These are phyloP conservation scores for Berghia stephanieae DNA, from an alignment of 1,140 invertebrate species.

Conservation along the genomic window DNA sequence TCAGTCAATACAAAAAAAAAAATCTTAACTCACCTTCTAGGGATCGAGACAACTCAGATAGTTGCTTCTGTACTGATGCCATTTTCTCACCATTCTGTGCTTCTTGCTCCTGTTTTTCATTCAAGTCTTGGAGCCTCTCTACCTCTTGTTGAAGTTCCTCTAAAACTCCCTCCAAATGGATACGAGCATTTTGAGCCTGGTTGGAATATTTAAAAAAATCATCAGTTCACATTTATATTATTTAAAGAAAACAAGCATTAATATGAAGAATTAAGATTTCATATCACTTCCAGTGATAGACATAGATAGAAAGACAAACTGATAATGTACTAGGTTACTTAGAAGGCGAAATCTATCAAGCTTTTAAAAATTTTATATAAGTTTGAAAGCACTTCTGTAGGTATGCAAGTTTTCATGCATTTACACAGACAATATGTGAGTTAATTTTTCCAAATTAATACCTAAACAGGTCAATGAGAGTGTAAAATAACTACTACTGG, in stretches of 20 bases:
- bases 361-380: too few relatives aligned
- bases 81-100: slow-evolving; percentile 20
- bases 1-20: too few relatives aligned
- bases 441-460: too few relatives aligned
- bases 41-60: slow-evolving; percentile 33
- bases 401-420: too few relatives aligned
- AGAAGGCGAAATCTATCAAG: neutral
- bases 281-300: neutral
- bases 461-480: too few relatives aligned
- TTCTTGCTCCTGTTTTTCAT: slow-evolving; percentile 29
- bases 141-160: slow-evolving; percentile 36
- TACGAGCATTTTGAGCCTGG: slow-evolving; percentile 30
- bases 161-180: slow-evolving; percentile 37
- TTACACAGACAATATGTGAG: too few relatives aligned
- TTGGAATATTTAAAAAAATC: neutral
- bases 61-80: slow-evolving; percentile 29
- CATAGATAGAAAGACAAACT: neutral
- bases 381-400: too few relatives aligned
- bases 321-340: neutral
- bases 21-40: slow-evolving; percentile 37
- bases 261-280: neutral
- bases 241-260: neutral
- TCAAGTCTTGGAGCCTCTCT: slow-evolving; percentile 30
- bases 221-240: neutral
- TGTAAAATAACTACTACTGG: too few relatives aligned